A percentile compares a stretch with the other conserved stretches of the same genome.
Conservation (phyloP, 2,797 vertebrate genomes). For the Myoxocephalus aenaeus region DNA sequence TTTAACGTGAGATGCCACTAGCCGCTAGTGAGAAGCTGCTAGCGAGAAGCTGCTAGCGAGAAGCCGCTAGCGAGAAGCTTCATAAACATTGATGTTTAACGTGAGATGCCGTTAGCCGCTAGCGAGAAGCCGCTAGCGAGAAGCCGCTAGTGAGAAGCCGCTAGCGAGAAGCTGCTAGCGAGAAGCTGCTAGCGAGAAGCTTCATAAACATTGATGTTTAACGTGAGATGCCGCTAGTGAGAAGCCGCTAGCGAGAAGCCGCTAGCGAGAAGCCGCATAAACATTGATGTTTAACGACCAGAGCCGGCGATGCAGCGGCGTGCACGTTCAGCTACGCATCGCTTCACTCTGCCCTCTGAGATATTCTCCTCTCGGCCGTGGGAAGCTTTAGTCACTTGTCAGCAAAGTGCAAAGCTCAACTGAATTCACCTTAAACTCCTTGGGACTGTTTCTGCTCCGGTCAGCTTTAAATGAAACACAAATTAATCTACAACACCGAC, state of each 20-base stretch:
- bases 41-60: too few species aligned
- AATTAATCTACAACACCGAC: conserved; percentile 41
- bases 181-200: too few species aligned
- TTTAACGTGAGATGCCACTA: neutral
- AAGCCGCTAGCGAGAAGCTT: too few species aligned
- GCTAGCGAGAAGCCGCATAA: conserved; percentile 6
- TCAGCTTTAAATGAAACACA: conserved; percentile 59
- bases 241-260: too few species aligned
- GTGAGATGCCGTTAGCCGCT: too few species aligned
- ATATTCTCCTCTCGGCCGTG: conserved; percentile 31
- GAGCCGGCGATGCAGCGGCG: neutral
- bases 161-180: too few species aligned
- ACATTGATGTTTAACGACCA: neutral
- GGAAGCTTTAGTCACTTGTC: conserved; percentile 53
- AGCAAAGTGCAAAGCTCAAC: conserved; percentile 61
- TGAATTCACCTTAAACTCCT: conserved; percentile 56
- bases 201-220: too few species aligned
- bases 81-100: too few species aligned
- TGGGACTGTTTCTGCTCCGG: conserved; percentile 54
- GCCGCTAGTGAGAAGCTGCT: too few species aligned
- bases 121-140: neutral
- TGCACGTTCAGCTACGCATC: conserved; percentile 8
- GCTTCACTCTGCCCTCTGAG: conserved; percentile 35
- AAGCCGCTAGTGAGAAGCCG: too few species aligned
- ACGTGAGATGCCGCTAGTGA: too few species aligned